Conservation (phyloP, 2,113 vertebrate genomes). For the Dipodomys stephensi region DNA sequence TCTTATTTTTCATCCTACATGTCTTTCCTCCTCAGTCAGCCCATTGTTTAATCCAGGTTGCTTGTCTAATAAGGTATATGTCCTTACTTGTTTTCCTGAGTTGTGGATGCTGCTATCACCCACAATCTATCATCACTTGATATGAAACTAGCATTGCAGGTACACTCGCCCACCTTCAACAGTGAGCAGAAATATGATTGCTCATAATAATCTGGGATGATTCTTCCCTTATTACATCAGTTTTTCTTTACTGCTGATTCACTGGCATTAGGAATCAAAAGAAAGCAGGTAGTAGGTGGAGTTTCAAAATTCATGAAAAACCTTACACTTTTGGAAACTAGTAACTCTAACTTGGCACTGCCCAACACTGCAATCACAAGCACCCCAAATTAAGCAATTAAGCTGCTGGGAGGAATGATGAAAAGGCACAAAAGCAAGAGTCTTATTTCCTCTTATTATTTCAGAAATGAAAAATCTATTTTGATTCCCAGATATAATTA, state of each 20-base stretch:
- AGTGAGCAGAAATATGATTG: not conserved
- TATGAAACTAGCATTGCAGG: not conserved
- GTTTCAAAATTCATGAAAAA: not conserved
- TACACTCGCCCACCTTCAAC: not conserved
- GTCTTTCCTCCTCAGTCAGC: not conserved
- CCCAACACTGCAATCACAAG: not conserved
- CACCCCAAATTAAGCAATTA: not conserved
- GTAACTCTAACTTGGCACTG: not conserved
- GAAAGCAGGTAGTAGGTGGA: not conserved
- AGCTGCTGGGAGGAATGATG: not conserved
- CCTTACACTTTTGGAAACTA: not conserved
- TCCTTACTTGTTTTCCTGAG: not conserved
- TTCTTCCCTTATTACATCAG: not conserved
- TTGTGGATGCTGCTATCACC: not conserved
- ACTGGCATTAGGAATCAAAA: not conserved
- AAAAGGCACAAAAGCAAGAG: not conserved
- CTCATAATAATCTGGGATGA: not conserved
- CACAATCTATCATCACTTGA: not conserved
- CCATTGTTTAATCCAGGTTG: not conserved
- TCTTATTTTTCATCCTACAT: not conserved
- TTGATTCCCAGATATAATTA: not conserved
- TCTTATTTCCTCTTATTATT: not conserved
- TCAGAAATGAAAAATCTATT: not conserved
- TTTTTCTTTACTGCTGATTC: not conserved
- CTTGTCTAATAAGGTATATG: not conserved